These are phyloP conservation scores for Cephus pygmeus DNA, from an alignment of 2,888 invertebrate species.

Conservation along the genomic window DNA sequence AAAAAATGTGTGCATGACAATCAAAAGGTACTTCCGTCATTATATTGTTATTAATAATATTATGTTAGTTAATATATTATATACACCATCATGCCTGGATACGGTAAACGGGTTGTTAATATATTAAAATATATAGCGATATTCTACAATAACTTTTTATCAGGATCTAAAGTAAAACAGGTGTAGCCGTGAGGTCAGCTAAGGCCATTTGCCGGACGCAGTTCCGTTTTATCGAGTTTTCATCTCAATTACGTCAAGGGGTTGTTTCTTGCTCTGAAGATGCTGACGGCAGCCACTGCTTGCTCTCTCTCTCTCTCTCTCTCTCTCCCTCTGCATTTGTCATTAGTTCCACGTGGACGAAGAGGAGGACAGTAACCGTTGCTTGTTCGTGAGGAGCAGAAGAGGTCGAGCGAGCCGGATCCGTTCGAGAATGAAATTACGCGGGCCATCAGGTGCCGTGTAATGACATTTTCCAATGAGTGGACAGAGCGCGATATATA, in stretches of 20 bases:
- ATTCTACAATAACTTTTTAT: not conserved
- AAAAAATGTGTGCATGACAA: not conserved
- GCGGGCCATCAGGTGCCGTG: constrained; percentile 44
- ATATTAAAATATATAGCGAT: not conserved
- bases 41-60: not conserved
- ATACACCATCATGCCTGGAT: not conserved
- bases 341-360: constrained; percentile 56
- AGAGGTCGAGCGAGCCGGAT: constrained; percentile 8
- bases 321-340: constrained; percentile 28
- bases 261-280: not conserved
- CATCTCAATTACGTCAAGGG: not conserved
- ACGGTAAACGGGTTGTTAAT: not conserved
- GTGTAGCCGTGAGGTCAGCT: constrained; percentile 26
- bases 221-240: constrained; percentile 38
- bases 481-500: constrained; percentile 9
- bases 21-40: not conserved
- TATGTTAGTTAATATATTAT: not conserved
- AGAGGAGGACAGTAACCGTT: constrained; percentile 26
- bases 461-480: constrained; percentile 55
- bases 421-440: constrained; percentile 44
- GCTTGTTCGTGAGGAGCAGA: constrained; percentile 19
- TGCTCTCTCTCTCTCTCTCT: not conserved
- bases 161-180: not conserved
- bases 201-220: constrained; percentile 37
- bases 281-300: not conserved